phyloP scores from a whole-genome alignment of 2,797 vertebrate species.

The Sardinella longiceps region DNA sequence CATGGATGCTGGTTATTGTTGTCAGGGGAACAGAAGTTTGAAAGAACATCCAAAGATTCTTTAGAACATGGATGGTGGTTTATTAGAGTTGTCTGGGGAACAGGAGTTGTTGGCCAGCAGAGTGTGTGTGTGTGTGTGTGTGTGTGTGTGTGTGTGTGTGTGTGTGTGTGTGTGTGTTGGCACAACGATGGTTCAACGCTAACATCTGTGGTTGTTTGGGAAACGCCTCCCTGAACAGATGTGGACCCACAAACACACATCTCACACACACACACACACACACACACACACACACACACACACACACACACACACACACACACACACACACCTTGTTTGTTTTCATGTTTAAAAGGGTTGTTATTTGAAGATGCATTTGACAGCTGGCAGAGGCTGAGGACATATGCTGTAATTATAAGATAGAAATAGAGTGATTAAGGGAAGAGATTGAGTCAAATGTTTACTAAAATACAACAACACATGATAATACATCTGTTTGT shows the following conservation, averaged over 20 bases:
- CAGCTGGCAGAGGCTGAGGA: conserved; percentile 39
- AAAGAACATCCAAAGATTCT: too few relatives aligned
- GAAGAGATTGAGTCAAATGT: conserved; percentile 32
- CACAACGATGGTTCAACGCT: too few relatives aligned
- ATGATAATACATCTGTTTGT: conserved; percentile 49
- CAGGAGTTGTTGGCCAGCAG: too few relatives aligned
- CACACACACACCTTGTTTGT: conserved; percentile 18
- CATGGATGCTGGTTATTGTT: too few relatives aligned
- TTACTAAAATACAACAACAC: conserved; percentile 42
- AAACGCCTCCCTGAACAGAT: too few relatives aligned
- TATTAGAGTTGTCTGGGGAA: too few relatives aligned
- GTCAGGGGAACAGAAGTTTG: too few relatives aligned
- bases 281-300: not conserved
- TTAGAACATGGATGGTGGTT: too few relatives aligned
- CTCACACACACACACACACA: not conserved
- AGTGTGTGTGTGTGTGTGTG: too few relatives aligned
- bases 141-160: too few relatives aligned
- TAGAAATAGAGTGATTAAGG: conserved; percentile 41
- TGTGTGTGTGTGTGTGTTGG: not conserved
- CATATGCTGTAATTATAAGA: conserved; percentile 43
- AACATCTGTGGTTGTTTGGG: too few relatives aligned
- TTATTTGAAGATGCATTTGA: conserved; percentile 43
- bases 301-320: not conserved
- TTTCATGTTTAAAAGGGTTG: conserved; percentile 39
- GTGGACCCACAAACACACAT: too few relatives aligned